Percentiles rank a stretch among this genome's conserved stretches.
Conservation (phyloP, 1,140 invertebrate genomes). For the Hycleus cichorii region DNA sequence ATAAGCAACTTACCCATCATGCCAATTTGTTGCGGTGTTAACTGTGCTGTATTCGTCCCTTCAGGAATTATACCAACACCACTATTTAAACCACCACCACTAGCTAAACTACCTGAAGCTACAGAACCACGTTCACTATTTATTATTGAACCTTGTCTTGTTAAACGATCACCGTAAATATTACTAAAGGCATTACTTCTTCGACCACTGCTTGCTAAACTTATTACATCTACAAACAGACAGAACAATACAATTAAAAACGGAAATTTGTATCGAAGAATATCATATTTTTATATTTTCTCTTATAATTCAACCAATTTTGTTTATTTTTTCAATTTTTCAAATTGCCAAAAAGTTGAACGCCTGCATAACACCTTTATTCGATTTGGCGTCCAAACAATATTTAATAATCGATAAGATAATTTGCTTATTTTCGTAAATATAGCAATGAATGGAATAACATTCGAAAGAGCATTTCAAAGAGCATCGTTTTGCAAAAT, state of each 20-base stretch:
- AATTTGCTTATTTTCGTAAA: too few relatives aligned
- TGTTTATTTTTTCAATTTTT: too few relatives aligned
- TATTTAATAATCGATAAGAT: too few relatives aligned
- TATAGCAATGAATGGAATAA: too few relatives aligned
- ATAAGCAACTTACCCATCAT: conserved; percentile 54
- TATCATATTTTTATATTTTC: too few relatives aligned
- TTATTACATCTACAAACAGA: conserved; percentile 34
- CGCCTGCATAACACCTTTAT: too few relatives aligned
- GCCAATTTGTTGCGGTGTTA: conserved; percentile 60
- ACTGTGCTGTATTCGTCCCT: conserved; percentile 38
- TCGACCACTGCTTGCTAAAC: conserved; percentile 36
- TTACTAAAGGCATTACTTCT: conserved; percentile 34
- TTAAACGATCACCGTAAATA: conserved; percentile 27
- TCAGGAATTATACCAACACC: conserved; percentile 28
- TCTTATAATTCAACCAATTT: too few relatives aligned
- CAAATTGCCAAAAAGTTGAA: too few relatives aligned
- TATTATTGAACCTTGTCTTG: conserved; percentile 31
- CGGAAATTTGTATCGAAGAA: too few relatives aligned
- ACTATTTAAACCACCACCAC: conserved; percentile 25
- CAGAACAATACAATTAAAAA: neutral
- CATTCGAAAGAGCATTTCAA: too few relatives aligned
- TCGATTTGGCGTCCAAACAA: too few relatives aligned
- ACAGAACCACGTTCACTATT: conserved; percentile 47
- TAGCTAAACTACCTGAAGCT: conserved; percentile 49
- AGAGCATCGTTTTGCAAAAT: too few relatives aligned